These are phyloP conservation scores for Cremastinae sp. DNA, from an alignment of 2,888 invertebrate species.

Conservation along the genomic window DNA sequence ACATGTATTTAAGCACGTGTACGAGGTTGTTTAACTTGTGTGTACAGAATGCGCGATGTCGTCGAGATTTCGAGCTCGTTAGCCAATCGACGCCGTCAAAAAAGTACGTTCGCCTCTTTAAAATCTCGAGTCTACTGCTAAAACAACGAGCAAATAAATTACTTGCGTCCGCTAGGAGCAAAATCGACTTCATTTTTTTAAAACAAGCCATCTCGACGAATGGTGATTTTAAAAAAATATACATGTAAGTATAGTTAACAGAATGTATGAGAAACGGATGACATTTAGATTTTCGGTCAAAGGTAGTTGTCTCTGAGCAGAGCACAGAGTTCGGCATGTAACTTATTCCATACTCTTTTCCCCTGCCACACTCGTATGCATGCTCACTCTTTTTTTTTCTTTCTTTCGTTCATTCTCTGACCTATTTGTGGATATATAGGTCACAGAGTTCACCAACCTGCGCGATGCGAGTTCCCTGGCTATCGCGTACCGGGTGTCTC, in stretches of 20 bases:
- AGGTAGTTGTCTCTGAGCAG: not conserved
- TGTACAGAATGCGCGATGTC: not conserved
- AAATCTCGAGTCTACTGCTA: no score
- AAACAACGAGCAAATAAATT: no score
- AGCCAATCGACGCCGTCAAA: slow-evolving; percentile 28
- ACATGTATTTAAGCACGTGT: slow-evolving; percentile 7
- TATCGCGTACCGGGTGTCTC: slow-evolving; percentile 51
- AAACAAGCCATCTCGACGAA: no score
- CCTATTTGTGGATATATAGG: slow-evolving; percentile 74
- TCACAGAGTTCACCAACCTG: slow-evolving; percentile 75
- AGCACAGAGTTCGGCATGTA: slow-evolving; percentile 25
- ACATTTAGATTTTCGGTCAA: no score
- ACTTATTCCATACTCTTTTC: no score
- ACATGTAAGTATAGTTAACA: no score
- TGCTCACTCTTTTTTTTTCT: slow-evolving; percentile 59
- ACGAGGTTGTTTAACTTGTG: slow-evolving; percentile 21
- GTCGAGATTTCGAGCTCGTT: slow-evolving; percentile 8
- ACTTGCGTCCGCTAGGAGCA: no score
- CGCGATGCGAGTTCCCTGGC: slow-evolving; percentile 49
- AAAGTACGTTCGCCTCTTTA: slow-evolving; percentile 10
- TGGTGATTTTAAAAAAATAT: no score
- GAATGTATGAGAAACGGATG: no score
- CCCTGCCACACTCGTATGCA: no score
- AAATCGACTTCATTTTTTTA: no score
- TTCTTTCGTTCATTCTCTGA: slow-evolving; percentile 70